Percentiles rank a stretch among this genome's conserved stretches.
Evolutionary conservation across 1,140 invertebrate genomes (phyloP).

Genomic region (Oryctes rhinoceros): DNA sequence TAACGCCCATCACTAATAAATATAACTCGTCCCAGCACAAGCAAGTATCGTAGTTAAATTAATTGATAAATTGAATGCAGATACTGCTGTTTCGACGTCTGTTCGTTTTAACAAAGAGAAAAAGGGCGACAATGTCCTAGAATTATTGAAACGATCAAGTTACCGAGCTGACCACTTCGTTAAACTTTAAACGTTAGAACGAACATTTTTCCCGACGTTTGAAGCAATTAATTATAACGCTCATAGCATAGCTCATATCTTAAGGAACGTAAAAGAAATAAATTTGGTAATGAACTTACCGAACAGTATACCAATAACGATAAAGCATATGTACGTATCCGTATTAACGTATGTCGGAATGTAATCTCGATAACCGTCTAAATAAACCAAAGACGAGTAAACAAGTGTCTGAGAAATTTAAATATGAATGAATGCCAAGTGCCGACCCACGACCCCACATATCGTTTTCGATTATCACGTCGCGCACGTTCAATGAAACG

Average conservation of each 20-base stretch:
- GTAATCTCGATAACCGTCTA: constrained; percentile 27
- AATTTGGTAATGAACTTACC: constrained; percentile 16
- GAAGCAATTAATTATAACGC: too few relatives aligned
- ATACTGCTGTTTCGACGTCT: too few relatives aligned
- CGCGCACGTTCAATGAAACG: constrained; percentile 26
- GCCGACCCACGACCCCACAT: constrained; percentile 35
- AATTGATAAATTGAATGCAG: too few relatives aligned
- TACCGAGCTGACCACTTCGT: too few relatives aligned
- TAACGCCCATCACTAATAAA: too few relatives aligned
- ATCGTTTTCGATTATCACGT: constrained; percentile 34
- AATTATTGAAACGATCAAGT: too few relatives aligned
- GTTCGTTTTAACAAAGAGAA: too few relatives aligned
- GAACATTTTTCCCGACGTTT: too few relatives aligned
- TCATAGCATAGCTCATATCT: background rate
- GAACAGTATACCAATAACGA: background rate
- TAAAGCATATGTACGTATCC: background rate
- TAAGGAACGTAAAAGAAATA: background rate
- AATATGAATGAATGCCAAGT: constrained; percentile 35
- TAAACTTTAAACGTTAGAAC: too few relatives aligned
- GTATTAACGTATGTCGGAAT: background rate
- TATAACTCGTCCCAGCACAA: too few relatives aligned
- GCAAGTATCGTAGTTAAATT: too few relatives aligned
- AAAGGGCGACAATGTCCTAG: too few relatives aligned
- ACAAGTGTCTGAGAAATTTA: constrained; percentile 28
- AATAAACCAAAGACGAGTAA: constrained; percentile 23